Conservation (phyloP, 2,797 vertebrate genomes). For the Dermochelys coriacea region DNA sequence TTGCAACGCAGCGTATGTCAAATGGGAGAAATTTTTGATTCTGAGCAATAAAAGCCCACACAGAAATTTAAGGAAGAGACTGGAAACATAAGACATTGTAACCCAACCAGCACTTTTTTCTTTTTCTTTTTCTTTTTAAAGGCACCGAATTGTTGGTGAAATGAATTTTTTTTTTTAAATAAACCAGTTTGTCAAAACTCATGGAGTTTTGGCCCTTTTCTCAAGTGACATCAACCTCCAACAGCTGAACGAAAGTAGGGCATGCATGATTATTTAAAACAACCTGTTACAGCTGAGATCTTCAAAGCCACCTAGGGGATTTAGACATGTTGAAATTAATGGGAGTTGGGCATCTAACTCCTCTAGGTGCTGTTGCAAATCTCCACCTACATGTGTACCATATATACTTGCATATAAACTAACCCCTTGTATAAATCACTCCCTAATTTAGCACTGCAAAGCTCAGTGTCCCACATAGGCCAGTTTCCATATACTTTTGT, state of each 20-base stretch:
- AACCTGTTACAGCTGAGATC: not conserved
- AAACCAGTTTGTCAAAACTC: too few species aligned
- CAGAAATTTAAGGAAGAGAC: not conserved
- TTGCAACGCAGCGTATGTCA: rapidly evolving
- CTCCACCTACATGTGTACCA: not conserved
- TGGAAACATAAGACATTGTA: not conserved
- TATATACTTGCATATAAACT: not conserved
- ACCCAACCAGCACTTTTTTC: conserved; percentile 38
- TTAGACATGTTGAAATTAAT: rapidly evolving
- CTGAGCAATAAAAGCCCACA: conserved; percentile 27
- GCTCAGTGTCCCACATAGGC: not conserved
- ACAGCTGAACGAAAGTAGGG: not conserved
- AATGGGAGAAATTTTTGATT: not conserved
- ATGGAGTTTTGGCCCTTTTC: not conserved
- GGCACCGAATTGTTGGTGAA: not conserved
- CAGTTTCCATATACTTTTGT: not conserved
- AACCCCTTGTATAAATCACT: not conserved
- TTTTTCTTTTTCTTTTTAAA: not conserved
- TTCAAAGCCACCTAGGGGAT: not conserved
- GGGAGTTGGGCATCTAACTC: rapidly evolving
- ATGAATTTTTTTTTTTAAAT: not conserved
- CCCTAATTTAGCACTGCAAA: not conserved
- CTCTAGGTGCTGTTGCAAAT: rapidly evolving
- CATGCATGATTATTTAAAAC: not conserved
- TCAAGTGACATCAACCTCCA: not conserved